phyloP scores from a whole-genome alignment of 2,113 vertebrate species.

The Scartelaos histophorus region DNA sequence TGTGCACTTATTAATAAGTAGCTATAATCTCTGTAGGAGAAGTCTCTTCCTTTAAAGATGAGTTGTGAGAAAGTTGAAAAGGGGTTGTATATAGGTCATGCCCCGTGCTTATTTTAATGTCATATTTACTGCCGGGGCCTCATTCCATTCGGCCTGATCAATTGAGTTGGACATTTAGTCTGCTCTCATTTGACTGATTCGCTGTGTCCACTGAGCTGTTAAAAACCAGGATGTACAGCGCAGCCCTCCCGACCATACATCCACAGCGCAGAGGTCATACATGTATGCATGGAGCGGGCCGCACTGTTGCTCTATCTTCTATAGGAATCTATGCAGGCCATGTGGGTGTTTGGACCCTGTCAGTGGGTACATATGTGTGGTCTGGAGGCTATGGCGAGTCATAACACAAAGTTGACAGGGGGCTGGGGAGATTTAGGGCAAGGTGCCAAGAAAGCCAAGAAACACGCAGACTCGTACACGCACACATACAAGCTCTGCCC shows the following conservation, averaged over 20 bases:
- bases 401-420: constrained; percentile 45
- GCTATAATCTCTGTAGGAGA: background rate
- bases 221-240: constrained; percentile 68
- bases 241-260: constrained; percentile 37
- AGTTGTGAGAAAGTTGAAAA: constrained; percentile 42
- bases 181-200: constrained; percentile 69
- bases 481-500: constrained; percentile 20
- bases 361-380: constrained; percentile 37
- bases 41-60: constrained; percentile 42
- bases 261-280: constrained; percentile 51
- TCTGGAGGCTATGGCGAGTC: constrained; percentile 49
- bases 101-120: constrained; percentile 49
- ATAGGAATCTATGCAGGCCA: constrained; percentile 12
- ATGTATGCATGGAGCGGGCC: constrained; percentile 51
- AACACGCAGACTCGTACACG: constrained; percentile 17
- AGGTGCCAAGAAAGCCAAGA: constrained; percentile 56
- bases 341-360: constrained; percentile 31
- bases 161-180: constrained; percentile 69
- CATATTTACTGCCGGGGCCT: constrained; percentile 48
- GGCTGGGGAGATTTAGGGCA: constrained; percentile 49
- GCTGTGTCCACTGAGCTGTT: constrained; percentile 65
- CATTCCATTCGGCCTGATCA: constrained; percentile 63
- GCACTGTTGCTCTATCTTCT: constrained; percentile 7
- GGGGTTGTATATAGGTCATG: constrained; percentile 60
- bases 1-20: background rate